These are phyloP conservation scores for Neogale vison DNA, from an alignment of 2,113 vertebrate genomes.

Conservation along the genomic window DNA sequence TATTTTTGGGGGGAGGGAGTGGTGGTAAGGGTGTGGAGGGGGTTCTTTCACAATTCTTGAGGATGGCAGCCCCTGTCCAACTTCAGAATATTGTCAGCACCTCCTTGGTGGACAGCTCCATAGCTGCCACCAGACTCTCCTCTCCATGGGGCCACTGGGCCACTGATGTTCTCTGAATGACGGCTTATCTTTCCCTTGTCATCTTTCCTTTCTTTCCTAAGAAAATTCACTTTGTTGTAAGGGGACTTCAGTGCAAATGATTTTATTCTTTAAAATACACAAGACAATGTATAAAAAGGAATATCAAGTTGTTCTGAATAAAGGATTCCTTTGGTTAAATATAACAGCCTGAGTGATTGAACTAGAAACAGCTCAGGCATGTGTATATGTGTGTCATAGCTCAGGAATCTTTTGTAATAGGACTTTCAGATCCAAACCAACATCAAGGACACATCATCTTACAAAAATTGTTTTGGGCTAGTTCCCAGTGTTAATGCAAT, in stretches of 20 bases:
- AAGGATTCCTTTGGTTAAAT: slow-evolving; percentile 63
- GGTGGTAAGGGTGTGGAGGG: background rate
- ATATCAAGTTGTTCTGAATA: slow-evolving; percentile 32
- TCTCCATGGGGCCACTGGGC: background rate
- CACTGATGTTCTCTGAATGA: background rate
- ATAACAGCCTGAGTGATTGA: background rate
- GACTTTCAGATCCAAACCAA: slow-evolving; percentile 65
- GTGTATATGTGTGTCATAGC: slow-evolving; percentile 60
- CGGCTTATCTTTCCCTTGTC: background rate
- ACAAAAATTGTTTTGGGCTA: slow-evolving; percentile 75
- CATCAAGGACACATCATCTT: slow-evolving; percentile 68
- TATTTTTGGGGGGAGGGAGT: background rate
- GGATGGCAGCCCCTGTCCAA: background rate
- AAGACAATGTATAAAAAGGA: slow-evolving; percentile 28
- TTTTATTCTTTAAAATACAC: slow-evolving; percentile 38
- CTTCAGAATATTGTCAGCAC: slow-evolving; percentile 69
- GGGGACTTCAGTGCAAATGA: background rate
- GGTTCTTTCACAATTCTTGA: background rate
- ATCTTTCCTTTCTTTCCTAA: background rate
- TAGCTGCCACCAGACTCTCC: background rate
- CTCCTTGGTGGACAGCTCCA: slow-evolving; percentile 74
- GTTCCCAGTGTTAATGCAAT: slow-evolving; percentile 74
- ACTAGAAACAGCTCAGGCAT: slow-evolving; percentile 45
- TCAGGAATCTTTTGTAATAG: slow-evolving; percentile 72
- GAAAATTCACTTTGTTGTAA: slow-evolving; percentile 17